Base-by-base conservation (phyloP, 2,888 invertebrate genomes). In the Amphimallon solstitiale region DNA sequence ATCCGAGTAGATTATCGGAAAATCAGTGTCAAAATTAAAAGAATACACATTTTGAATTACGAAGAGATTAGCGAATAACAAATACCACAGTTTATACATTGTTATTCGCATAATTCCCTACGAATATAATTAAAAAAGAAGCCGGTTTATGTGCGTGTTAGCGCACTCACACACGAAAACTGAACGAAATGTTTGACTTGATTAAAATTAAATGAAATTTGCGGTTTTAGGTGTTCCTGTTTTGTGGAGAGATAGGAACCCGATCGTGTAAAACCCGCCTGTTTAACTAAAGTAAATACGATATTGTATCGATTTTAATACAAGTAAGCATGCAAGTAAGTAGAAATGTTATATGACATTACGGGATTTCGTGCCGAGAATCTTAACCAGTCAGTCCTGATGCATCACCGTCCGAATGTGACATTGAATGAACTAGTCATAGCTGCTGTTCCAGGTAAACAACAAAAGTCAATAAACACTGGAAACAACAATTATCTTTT, bases 21-120 rank as follows among this genome's bases (percentile, higher is more conserved):
- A 74, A 48, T 73, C 64, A 3, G 69, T 70, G 66, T 82, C 78
- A n/a, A 81, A 70, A 70, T 79, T 80, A 67, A 77, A 80, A 19
- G 38, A 61, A 19, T 38, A 19, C 21, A 67, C 59, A 34, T 45
- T 37, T 29, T 19, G 12, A 15, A 64, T 5, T 38, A 35, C 9
- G 12, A 52, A 60, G 64, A 68, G 14, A 3, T 3, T 12, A 0
- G 23, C 6, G 6, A 21, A 34, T 9, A 21, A n/a, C 2, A 40
- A 1, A 10, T 6, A 10, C 7, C n/a, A 37, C 52, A 37, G 2
- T 19, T 40, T 12, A 19, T 12, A 14, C 6, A 40, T 40, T 2
- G 29, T 29, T 29, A 29, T 29, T 29, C 5, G 29, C 29, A 29
- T 5, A 29, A 29, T 29, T 5, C 29, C 7, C 29, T 7, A 29